A percentile compares a stretch with the other conserved stretches of the same genome.
Evolutionary conservation across 2,113 vertebrate genomes (phyloP).

Genomic region (Illadopsis cleaveri): DNA sequence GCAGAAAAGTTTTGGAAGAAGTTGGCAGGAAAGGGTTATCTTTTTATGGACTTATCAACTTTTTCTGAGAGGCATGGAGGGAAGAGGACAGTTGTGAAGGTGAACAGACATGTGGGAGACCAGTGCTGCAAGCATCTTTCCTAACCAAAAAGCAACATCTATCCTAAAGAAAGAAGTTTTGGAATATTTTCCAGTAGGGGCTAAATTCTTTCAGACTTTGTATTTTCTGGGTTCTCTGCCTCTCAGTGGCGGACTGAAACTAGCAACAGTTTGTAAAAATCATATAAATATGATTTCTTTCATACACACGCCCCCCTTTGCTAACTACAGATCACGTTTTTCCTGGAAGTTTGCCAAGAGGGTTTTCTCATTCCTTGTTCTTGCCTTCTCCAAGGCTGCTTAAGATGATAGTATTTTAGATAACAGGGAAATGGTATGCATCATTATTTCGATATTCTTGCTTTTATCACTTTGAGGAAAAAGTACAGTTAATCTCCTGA

Average conservation of each 20-base stretch:
- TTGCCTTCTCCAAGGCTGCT: constrained; percentile 3
- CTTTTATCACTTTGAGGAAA: background rate
- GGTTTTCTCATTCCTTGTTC: background rate
- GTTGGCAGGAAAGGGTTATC: background rate
- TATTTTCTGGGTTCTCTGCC: background rate
- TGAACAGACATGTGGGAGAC: background rate
- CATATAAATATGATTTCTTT: background rate
- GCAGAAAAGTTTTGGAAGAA: background rate
- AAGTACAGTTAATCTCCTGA: background rate
- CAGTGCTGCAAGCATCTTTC: background rate
- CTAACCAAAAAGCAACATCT: background rate
- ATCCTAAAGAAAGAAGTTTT: background rate
- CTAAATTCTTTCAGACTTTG: background rate
- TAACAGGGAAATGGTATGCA: background rate
- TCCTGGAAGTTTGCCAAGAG: background rate
- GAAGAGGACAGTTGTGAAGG: background rate
- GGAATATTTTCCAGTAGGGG: background rate
- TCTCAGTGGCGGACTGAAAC: background rate
- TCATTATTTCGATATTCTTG: background rate
- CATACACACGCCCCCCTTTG: background rate
- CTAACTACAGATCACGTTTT: background rate
- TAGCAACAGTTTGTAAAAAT: background rate
- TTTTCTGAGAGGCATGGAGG: background rate
- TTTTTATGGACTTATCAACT: background rate
- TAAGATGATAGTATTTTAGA: background rate